These are phyloP conservation scores for Fulmarus glacialis DNA, from an alignment of 2,113 vertebrate species.

Conservation along the genomic window DNA sequence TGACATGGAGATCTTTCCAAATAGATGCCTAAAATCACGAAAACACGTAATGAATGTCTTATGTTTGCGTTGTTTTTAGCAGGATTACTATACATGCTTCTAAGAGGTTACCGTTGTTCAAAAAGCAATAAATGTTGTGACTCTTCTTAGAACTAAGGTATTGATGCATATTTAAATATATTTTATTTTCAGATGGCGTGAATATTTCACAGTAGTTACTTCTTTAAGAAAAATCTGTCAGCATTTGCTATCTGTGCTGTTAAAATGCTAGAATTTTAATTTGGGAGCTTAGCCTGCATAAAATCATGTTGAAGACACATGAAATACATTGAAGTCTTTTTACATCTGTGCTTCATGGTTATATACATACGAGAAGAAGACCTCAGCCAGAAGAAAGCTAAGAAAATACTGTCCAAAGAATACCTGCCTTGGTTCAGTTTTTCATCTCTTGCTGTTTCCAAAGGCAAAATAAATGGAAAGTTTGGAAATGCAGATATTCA, in stretches of 20 bases:
- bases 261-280: neutral
- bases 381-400: neutral
- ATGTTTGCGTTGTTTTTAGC: neutral
- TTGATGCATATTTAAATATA: slow-evolving; percentile 9
- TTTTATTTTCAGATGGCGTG: neutral
- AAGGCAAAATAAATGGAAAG: neutral
- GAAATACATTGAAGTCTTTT: neutral
- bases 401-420: neutral
- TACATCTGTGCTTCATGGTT: neutral
- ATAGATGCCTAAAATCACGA: neutral
- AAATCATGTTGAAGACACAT: neutral
- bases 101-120: neutral
- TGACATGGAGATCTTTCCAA: neutral
- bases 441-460: neutral
- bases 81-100: neutral
- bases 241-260: neutral
- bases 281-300: neutral
- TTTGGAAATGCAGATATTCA: neutral
- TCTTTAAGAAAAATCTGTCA: neutral
- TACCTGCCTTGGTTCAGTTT: neutral
- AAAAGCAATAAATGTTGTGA: slow-evolving; percentile 28
- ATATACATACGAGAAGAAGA: neutral
- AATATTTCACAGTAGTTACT: neutral
- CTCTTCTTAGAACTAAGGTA: neutral
- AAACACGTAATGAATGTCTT: neutral